These are phyloP conservation scores for Enhydra lutris DNA, from an alignment of 2,113 vertebrate genomes.

Conservation along the genomic window DNA sequence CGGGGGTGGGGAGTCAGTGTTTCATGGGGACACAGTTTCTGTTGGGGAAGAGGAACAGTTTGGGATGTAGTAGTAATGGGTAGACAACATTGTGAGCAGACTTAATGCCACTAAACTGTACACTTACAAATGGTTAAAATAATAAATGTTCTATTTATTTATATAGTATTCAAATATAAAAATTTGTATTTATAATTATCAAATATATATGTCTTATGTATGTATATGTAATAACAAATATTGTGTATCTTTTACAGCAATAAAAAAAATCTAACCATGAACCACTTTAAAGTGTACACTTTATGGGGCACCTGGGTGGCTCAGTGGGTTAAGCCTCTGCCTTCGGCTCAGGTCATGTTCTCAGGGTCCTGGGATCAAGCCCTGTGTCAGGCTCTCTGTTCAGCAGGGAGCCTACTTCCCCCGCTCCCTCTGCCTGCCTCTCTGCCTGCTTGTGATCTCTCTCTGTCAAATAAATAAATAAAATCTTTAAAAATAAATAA, in stretches of 20 bases:
- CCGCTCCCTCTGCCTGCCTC: no score
- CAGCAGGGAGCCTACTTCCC: no score
- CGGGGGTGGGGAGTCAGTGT: no score
- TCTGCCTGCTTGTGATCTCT: no score
- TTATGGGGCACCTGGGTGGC: no score
- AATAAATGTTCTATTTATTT: not conserved
- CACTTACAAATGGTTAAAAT: not conserved
- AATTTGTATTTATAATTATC: not conserved
- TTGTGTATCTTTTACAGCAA: not conserved
- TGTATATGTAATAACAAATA: not conserved
- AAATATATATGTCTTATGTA: not conserved
- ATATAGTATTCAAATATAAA: not conserved
- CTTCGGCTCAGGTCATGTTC: no score
- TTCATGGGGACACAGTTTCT: not conserved
- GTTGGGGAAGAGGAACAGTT: not conserved
- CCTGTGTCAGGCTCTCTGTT: no score
- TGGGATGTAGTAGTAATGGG: not conserved
- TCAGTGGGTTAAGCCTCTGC: no score
- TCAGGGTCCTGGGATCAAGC: no score
- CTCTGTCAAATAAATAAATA: no score
- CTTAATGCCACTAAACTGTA: not conserved
- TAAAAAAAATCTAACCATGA: not conserved
- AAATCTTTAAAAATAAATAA: no score
- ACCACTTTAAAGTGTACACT: not conserved
- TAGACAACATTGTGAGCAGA: not conserved